Percentiles rank a stretch among this genome's conserved stretches.
Evolutionary conservation across 2,888 invertebrate species (phyloP).

Genomic region (Empis stercorea): DNA sequence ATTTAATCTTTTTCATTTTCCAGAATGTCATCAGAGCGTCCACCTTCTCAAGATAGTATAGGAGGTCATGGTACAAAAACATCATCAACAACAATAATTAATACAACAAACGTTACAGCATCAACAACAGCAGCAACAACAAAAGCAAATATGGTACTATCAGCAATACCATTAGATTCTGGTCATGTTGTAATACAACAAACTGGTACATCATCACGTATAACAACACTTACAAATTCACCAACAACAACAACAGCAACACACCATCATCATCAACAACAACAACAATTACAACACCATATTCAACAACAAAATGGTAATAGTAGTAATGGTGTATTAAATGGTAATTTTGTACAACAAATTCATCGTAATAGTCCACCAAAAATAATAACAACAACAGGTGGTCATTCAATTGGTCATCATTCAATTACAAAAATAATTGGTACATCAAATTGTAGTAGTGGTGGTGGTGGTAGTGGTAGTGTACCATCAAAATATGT

Average conservation of each 20-base stretch:
- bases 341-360: slow-evolving; percentile 3
- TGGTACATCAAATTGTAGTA: not conserved
- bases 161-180: slow-evolving; percentile 21
- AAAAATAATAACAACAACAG: slow-evolving; percentile 6
- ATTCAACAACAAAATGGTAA: slow-evolving; percentile 1
- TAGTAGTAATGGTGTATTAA: not conserved
- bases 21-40: not conserved
- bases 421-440: slow-evolving; percentile 13
- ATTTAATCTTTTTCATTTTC: not conserved
- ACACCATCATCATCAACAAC: slow-evolving; percentile 7
- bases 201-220: slow-evolving; percentile 14
- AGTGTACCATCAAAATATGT: slow-evolving; percentile 29
- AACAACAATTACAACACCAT: slow-evolving; percentile 6
- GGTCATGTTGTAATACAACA: slow-evolving; percentile 20
- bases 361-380: slow-evolving; percentile 12
- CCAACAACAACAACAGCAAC: slow-evolving; percentile 6
- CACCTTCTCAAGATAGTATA: not conserved
- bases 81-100: slow-evolving; percentile 7
- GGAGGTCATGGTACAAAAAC: not conserved
- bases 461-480: not conserved
- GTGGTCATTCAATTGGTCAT: slow-evolving; percentile 8
- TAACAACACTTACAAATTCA: slow-evolving; percentile 5
- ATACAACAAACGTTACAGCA: not conserved
- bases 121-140: slow-evolving; percentile 5
- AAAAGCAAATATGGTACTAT: slow-evolving; percentile 21